Base-by-base conservation (phyloP, 2,113 vertebrate species). In the Xenopus laevis region DNA sequence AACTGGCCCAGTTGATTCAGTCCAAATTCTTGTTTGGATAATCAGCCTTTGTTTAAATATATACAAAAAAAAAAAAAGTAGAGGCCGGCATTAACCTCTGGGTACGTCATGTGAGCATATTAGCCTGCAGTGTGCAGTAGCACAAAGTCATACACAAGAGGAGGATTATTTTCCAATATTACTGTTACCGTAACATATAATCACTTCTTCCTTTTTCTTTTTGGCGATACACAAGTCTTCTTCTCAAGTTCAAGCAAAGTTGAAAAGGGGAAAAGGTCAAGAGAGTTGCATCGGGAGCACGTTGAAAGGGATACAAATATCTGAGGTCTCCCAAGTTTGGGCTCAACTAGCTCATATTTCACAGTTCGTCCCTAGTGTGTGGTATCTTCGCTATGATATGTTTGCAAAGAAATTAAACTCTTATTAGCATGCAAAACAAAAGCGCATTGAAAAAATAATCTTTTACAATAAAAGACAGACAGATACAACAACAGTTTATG, bases 81-180 rank as follows among this genome's bases (percentile, higher is more conserved):
- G 79, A 88, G 88, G 85, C 85, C 87, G 87, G 89, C 84, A 85
- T 89, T 90, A 91, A 90, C 90, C 89, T 87, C 78, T 77, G 83
- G 87, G 86, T 79, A 85, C 86, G 93, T 92, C 89, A 92, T 91
- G 90, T 92, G 92, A 95, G 92, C 91, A 91, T 87, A 92, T 92
- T 93, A 90, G 86, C 90, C 89, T 7, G 80, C 72, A 86, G 90
- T 85, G 74, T 79, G 81, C 86, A 84, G 89, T 85, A 88, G 89
- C 89, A 86, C 84, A 86, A 85, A 88, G 83, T 87, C 85, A 53
- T 68, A 87, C 86, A 93, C 88, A 90, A 91, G 86, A 88, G 85
- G 79, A 85, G 89, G 87, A 91, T 92, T 91, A 91, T 91, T 90
- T 89, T 86, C 86, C 86, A 84, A 86, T 82, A 85, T 91, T 86